Percentiles rank a stretch among this genome's conserved stretches.
Evolutionary conservation across 2,888 invertebrate species (phyloP).

Genomic region (Gasteruption jaculator): DNA sequence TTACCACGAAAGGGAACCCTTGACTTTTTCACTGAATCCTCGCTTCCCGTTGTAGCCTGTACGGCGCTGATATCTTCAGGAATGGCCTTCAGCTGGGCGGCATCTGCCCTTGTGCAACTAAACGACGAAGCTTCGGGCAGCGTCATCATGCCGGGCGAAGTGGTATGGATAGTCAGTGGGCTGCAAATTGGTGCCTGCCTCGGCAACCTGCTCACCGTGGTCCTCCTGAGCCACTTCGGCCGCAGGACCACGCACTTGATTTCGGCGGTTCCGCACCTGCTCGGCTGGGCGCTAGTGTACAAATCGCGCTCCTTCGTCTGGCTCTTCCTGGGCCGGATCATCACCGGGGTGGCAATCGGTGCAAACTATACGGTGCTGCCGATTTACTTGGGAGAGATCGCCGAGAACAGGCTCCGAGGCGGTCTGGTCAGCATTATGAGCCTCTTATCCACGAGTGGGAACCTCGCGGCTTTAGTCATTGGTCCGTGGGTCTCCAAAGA

Average conservation of each 20-base stretch:
- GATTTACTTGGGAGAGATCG: conserved; percentile 26
- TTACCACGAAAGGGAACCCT: too few species aligned
- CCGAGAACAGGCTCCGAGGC: conserved; percentile 26
- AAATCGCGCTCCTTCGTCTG: conserved; percentile 14
- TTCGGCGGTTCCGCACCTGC: conserved; percentile 14
- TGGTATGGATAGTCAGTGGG: conserved; percentile 20
- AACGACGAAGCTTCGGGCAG: conserved; percentile 3
- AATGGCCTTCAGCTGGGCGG: conserved; percentile 18
- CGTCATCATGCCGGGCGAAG: conserved; percentile 13
- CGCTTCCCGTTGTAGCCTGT: conserved; percentile 20
- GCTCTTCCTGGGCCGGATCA: conserved; percentile 22
- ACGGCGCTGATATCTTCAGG: conserved; percentile 15
- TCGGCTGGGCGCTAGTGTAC: conserved; percentile 20
- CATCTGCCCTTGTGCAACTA: conserved; percentile 14
- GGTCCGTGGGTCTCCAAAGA: conserved; percentile 14
- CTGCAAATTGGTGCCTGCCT: conserved; percentile 20
- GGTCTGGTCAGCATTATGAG: conserved; percentile 11
- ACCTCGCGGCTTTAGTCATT: conserved; percentile 10
- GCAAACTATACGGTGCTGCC: conserved; percentile 16
- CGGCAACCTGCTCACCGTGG: conserved; percentile 20
- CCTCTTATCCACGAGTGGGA: conserved; percentile 13
- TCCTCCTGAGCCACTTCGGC: conserved; percentile 23
- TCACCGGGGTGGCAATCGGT: conserved; percentile 22
- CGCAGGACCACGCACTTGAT: conserved; percentile 25
- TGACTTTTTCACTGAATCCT: too few species aligned